Base-by-base conservation (phyloP, 2,888 invertebrate species). In the Lithosia quadra region DNA sequence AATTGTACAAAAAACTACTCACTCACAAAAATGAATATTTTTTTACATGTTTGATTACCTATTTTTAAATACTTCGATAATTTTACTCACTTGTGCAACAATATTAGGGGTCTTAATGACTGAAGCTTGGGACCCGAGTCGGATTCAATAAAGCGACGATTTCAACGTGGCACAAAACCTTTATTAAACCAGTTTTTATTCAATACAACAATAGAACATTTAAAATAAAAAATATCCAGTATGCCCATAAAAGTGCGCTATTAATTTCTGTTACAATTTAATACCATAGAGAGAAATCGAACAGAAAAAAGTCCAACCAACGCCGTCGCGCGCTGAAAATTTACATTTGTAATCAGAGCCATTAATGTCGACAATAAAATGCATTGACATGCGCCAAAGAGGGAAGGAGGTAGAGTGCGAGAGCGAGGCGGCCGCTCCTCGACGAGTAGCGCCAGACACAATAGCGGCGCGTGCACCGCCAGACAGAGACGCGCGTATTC, bases 351-450 rank as follows among this genome's bases (percentile, higher is more conserved):
- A 93, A 94, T 95, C 92, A 91, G 88, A 91, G 85, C 91, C 93
- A 94, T 94, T 94, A 94, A 91, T 88, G 94, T 94, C 92, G 88
- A 93, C 94, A 94, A 94, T 94, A 94, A 94, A 94, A 89, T 94
- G 94, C 93, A 93, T 92, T 94, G 94, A 93, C 92, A 92, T 88
- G 91, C 87, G 89, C 72, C 64, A 71, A 89, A 93, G 79, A 24
- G 88, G 78, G 91, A 94, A 87, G 77, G 81, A 75, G 88, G 84
- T 92, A 93, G 83, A 76, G 87, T 82, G 89, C 18, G 49, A 22
- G 84, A 94, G 74, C 72, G 90, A 86, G 92, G 85, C 74, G 74
- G 85, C 74, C 73, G 80, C 84, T 67, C 70, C 84, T 91, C 80
- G 78, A 86, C 86, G 84, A 91, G 91, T 88, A 89, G 76, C 90